A percentile compares a stretch with the other conserved stretches of the same genome.
Evolutionary conservation across 2,113 vertebrate species (phyloP).

Genomic region (Sinocyclocheilus anshuiensis): DNA sequence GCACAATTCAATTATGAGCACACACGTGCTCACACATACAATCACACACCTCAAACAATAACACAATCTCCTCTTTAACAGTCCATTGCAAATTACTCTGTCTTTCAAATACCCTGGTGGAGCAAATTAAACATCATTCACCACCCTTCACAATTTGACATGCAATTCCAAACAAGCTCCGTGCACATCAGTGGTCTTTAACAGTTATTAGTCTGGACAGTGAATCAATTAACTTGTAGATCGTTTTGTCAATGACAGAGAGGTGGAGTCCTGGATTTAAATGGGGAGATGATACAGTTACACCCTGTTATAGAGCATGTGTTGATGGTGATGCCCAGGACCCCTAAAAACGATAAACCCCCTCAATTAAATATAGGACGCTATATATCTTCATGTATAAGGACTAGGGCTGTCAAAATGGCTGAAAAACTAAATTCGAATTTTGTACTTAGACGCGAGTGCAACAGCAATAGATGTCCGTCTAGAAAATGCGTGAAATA

Average conservation of each 20-base stretch:
- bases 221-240: not conserved
- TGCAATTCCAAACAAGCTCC: not conserved
- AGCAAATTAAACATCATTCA: not conserved
- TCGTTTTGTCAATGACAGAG: not conserved
- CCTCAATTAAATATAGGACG: too few species aligned
- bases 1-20: not conserved
- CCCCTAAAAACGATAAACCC: not conserved
- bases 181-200: not conserved
- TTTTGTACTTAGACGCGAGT: too few species aligned
- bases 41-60: constrained; percentile 8
- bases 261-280: not conserved
- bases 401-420: not conserved
- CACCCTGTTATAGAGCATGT: not conserved
- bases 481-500: too few species aligned
- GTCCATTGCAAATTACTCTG: not conserved
- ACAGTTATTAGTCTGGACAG: not conserved
- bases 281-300: not conserved
- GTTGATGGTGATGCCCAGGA: not conserved
- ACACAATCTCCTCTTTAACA: not conserved
- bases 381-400: not conserved
- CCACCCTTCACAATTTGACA: not conserved
- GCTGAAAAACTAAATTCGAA: too few species aligned
- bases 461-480: too few species aligned
- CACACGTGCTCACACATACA: not conserved
- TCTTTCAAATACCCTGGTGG: not conserved